Evolutionary conservation across 2,797 vertebrate genomes (phyloP).

Genomic region (Chrysocyon brachyurus): DNA sequence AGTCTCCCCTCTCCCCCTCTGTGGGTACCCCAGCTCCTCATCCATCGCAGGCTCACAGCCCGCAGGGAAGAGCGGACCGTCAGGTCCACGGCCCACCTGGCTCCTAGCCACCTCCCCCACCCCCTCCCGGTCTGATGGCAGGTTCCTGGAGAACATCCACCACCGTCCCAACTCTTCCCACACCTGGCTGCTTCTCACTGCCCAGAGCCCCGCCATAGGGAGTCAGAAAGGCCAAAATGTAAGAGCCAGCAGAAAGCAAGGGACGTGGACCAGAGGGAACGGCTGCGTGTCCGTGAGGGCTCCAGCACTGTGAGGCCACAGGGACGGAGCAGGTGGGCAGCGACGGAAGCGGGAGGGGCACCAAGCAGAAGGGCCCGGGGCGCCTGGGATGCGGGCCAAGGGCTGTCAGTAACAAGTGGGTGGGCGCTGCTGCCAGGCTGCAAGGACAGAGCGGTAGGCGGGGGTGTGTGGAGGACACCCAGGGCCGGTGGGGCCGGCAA

Average conservation of each 20-base stretch:
- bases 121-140: background rate
- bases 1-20: accelerated
- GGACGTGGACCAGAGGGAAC: background rate
- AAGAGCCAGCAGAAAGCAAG: background rate
- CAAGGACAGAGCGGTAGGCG: background rate
- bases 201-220: background rate
- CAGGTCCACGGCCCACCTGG: background rate
- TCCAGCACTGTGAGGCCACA: background rate
- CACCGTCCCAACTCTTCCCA: background rate
- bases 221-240: background rate
- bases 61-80: accelerated
- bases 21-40: background rate
- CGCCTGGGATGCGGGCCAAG: background rate
- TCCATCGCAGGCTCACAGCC: background rate
- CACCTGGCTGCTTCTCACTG: background rate
- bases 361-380: too few relatives aligned
- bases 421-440: background rate
- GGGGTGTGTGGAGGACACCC: background rate
- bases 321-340: background rate
- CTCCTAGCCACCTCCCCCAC: background rate
- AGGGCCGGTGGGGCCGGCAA: background rate
- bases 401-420: too few relatives aligned
- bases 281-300: background rate
- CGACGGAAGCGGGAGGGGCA: background rate
- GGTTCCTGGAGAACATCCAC: background rate